Percentiles rank a stretch among this genome's conserved stretches.
These are phyloP conservation scores for Lutraria rhynchaena DNA, from an alignment of 1,140 invertebrate genomes.

Conservation along the genomic window DNA sequence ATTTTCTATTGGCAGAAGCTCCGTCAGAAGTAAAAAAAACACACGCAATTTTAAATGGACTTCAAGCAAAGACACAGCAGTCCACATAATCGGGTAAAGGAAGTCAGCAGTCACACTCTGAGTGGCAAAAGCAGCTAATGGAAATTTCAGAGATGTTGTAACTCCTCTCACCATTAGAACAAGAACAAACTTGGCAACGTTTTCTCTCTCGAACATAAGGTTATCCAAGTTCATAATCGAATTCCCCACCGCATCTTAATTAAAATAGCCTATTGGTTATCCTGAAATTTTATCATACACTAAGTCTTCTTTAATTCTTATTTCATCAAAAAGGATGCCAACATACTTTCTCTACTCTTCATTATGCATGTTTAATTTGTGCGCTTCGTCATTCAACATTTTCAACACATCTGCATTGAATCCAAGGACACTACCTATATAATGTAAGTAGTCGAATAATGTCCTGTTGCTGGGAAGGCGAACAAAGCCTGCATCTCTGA, in stretches of 20 bases:
- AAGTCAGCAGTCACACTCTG: slow-evolving; percentile 54
- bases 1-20: too few species aligned
- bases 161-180: slow-evolving; percentile 61
- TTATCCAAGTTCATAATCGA: slow-evolving; percentile 41
- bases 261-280: slow-evolving; percentile 56
- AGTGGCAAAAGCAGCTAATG: slow-evolving; percentile 50
- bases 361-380: not conserved
- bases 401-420: slow-evolving; percentile 12
- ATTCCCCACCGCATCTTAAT: slow-evolving; percentile 51
- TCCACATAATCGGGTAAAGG: slow-evolving; percentile 61
- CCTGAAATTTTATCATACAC: slow-evolving; percentile 64
- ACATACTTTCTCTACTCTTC: slow-evolving; percentile 37
- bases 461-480: slow-evolving; percentile 40
- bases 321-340: slow-evolving; percentile 62
- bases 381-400: too few species aligned
- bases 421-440: slow-evolving; percentile 14
- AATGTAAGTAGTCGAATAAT: slow-evolving; percentile 47
- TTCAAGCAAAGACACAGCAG: too few species aligned
- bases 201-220: not conserved
- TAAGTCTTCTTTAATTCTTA: too few species aligned
- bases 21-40: too few species aligned
- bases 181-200: slow-evolving; percentile 57
- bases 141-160: slow-evolving; percentile 37
- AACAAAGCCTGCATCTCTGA: slow-evolving; percentile 43
- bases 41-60: slow-evolving; percentile 54